These are phyloP conservation scores for Prochilodus magdalenae DNA, from an alignment of 2,113 vertebrate species.

Conservation along the genomic window DNA sequence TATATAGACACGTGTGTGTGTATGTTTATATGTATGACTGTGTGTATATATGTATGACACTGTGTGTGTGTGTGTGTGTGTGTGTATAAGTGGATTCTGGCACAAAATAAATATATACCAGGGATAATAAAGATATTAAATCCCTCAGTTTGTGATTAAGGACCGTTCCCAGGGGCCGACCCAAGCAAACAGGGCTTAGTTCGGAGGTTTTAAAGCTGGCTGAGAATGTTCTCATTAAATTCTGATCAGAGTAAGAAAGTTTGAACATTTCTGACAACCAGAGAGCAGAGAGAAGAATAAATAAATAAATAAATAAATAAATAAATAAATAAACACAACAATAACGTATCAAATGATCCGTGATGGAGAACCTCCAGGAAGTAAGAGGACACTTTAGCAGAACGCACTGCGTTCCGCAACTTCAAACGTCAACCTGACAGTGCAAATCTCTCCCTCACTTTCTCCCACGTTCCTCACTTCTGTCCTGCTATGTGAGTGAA, in stretches of 20 bases:
- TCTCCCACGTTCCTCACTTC: not conserved
- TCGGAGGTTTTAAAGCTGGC: conserved; percentile 11
- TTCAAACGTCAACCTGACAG: no score
- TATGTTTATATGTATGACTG: no score
- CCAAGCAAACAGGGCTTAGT: conserved; percentile 7
- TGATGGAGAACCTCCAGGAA: conserved; percentile 2
- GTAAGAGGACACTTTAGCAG: not conserved
- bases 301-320: not conserved
- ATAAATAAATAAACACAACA: not conserved
- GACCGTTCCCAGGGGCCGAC: not conserved
- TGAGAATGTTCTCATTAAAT: conserved; percentile 7
- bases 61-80: no score
- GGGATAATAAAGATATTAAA: no score
- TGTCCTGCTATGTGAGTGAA: not conserved
- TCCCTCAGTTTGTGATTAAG: no score
- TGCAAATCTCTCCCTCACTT: not conserved
- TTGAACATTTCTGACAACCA: not conserved
- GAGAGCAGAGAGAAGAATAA: not conserved
- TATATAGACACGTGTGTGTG: no score
- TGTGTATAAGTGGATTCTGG: no score
- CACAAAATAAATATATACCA: no score
- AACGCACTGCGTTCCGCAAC: not conserved
- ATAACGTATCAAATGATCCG: not conserved
- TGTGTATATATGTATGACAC: no score
- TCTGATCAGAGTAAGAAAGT: not conserved